Conservation (phyloP, 2,113 vertebrate genomes). For the Phalacrocorax carbo region DNA sequence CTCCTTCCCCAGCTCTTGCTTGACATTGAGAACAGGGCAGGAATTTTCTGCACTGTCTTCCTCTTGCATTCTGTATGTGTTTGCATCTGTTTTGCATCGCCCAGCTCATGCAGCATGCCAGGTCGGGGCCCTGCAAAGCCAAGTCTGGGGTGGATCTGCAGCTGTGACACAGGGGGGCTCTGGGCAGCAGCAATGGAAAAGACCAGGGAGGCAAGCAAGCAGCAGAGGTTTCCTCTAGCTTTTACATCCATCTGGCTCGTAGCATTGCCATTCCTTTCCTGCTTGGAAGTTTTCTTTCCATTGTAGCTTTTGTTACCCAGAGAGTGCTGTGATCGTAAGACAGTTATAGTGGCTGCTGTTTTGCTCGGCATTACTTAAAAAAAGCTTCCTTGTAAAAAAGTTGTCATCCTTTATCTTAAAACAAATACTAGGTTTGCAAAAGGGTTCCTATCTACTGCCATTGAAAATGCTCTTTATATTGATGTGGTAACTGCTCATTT, state of each 20-base stretch:
- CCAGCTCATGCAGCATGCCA: not conserved
- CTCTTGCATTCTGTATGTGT: accelerated
- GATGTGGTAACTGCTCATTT: constrained; percentile 64
- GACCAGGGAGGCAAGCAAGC: not conserved
- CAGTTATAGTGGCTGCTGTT: not conserved
- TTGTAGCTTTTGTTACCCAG: not conserved
- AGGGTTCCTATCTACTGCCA: constrained; percentile 23
- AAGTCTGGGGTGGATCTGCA: not conserved
- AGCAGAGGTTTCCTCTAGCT: not conserved
- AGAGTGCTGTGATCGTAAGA: not conserved
- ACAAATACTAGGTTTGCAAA: constrained; percentile 51
- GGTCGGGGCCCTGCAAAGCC: not conserved
- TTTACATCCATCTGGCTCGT: accelerated
- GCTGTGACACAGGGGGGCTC: not conserved
- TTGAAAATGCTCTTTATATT: constrained; percentile 67
- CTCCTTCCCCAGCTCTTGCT: not conserved
- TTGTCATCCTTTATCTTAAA: constrained; percentile 59
- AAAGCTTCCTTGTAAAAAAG: constrained; percentile 9
- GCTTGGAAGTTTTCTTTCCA: not conserved
- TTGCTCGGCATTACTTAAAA: constrained; percentile 14
- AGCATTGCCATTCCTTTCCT: not conserved
- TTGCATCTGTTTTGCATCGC: not conserved
- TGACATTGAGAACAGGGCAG: not conserved
- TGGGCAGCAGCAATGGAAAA: not conserved
- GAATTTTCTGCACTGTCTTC: not conserved